These are phyloP conservation scores for Cephus runcator DNA, from an alignment of 2,888 invertebrate genomes.

Conservation along the genomic window DNA sequence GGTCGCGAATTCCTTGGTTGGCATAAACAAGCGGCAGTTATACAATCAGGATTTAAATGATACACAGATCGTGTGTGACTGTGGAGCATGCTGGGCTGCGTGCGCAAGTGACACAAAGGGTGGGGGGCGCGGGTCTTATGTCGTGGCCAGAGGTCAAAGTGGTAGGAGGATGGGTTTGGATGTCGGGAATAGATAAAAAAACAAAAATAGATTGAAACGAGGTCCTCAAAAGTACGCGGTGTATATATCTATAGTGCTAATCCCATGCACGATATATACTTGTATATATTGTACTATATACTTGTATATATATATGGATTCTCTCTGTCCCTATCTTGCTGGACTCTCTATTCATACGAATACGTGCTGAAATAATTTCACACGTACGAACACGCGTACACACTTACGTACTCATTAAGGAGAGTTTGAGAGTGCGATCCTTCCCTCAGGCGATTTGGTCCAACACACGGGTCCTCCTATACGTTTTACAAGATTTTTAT, in stretches of 20 bases:
- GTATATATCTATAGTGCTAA: not conserved
- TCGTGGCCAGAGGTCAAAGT: constrained; percentile 5
- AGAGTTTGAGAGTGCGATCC: not conserved
- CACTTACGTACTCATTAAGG: not conserved
- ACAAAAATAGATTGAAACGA: not conserved
- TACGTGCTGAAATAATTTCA: not conserved
- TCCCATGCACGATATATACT: not conserved
- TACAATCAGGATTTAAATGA: constrained; percentile 26
- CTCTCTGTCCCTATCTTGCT: not conserved
- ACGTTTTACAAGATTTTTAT: not conserved
- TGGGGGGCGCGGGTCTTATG: not conserved
- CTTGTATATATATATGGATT: not conserved
- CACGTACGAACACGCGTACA: not conserved
- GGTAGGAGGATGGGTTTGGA: not conserved
- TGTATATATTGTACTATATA: not conserved
- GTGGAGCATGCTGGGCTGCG: constrained; percentile 3
- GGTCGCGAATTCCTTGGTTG: constrained; percentile 13
- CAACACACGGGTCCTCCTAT: not conserved
- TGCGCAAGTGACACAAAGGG: constrained; percentile 9
- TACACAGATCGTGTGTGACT: constrained; percentile 12
- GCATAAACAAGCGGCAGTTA: constrained; percentile 15
- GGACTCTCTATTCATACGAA: not conserved
- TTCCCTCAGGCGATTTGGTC: not conserved
- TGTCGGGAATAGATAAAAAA: not conserved
- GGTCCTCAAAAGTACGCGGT: not conserved